Conservation (phyloP, 2,888 invertebrate species). For the Uropetala carovei region DNA sequence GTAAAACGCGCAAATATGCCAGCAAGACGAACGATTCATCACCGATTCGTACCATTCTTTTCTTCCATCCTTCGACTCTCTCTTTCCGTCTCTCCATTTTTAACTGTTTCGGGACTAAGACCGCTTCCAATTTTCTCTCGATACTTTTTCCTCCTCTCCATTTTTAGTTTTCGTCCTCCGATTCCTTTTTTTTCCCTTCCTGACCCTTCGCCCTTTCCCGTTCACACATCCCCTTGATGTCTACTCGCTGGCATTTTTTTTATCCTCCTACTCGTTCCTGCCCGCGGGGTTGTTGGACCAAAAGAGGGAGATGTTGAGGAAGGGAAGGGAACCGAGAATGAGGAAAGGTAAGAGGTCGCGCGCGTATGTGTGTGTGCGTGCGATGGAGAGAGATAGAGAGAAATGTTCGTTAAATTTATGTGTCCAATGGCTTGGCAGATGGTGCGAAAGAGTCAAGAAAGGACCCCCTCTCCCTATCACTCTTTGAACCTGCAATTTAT, state of each 20-base stretch:
- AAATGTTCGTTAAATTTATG: neutral
- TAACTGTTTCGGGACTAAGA: neutral
- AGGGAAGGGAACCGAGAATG: neutral
- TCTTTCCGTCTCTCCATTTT: neutral
- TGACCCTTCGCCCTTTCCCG: neutral
- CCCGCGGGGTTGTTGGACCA: neutral
- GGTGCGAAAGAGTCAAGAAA: neutral
- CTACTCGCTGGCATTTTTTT: neutral
- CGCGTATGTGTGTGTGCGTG: too few species aligned
- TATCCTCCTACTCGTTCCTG: neutral
- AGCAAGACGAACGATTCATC: neutral
- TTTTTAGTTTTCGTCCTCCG: neutral
- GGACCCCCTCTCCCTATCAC: neutral
- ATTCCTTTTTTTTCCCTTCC: neutral
- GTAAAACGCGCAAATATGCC: neutral
- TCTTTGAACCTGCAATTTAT: slow-evolving; percentile 28
- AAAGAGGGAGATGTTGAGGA: slow-evolving; percentile 4
- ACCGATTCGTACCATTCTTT: neutral
- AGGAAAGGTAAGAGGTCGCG: neutral
- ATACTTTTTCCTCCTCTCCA: neutral
- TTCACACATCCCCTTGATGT: neutral
- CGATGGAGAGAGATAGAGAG: too few species aligned
- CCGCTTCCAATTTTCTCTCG: neutral
- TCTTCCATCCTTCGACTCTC: neutral
- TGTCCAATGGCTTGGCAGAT: neutral